phyloP scores from a whole-genome alignment of 2,888 invertebrate genomes.

The Dorcus hopei region DNA sequence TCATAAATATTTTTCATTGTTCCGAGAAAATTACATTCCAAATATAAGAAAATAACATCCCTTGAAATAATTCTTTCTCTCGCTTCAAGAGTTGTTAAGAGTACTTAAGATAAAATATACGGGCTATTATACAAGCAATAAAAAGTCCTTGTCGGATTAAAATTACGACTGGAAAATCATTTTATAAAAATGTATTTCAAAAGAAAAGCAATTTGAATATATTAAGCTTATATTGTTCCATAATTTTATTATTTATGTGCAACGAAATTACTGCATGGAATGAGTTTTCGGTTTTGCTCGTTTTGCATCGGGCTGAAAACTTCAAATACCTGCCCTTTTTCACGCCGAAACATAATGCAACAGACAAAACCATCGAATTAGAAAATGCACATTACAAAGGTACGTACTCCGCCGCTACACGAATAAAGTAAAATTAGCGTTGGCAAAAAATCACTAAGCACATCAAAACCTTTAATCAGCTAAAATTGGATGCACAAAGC shows the following conservation, averaged over 20 bases:
- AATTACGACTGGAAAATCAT: constrained; percentile 19
- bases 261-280: constrained; percentile 2
- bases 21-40: constrained; percentile 16
- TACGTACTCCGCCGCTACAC: constrained; percentile 21
- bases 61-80: constrained; percentile 9
- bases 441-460: constrained; percentile 30
- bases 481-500: constrained; percentile 40
- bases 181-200: constrained; percentile 20
- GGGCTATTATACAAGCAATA: constrained; percentile 20
- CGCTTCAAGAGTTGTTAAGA: constrained; percentile 13
- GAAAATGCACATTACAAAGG: constrained; percentile 33
- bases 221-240: constrained; percentile 10
- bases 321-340: constrained; percentile 6
- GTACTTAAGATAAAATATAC: constrained; percentile 18
- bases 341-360: constrained; percentile 14
- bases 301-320: constrained; percentile 9
- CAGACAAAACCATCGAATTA: constrained; percentile 35
- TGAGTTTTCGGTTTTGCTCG: constrained; percentile 4
- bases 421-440: constrained; percentile 35
- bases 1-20: neutral
- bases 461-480: constrained; percentile 38
- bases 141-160: constrained; percentile 17
- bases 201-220: constrained; percentile 20
- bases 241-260: constrained; percentile 14
- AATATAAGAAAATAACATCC: constrained; percentile 8